These are phyloP conservation scores for Subacronicta megacephala DNA, from an alignment of 2,888 invertebrate species.

Conservation along the genomic window DNA sequence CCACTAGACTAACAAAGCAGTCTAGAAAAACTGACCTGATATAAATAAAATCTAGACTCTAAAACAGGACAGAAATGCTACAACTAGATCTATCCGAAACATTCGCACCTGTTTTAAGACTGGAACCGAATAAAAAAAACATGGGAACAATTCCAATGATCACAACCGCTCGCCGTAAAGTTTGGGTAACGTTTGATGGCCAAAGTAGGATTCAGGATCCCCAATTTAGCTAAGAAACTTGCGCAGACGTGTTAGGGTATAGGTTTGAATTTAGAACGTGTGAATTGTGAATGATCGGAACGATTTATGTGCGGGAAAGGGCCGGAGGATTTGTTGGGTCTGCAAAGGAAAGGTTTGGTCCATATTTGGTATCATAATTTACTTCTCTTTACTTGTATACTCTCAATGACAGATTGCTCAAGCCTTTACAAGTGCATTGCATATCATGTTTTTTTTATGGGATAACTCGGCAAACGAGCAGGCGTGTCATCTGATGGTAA, in stretches of 20 bases:
- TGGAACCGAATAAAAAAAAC: constrained; percentile 44
- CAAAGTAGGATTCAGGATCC: constrained; percentile 26
- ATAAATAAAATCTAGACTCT: no score
- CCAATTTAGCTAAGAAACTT: constrained; percentile 41
- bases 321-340: constrained; percentile 15
- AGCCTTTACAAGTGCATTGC: constrained; percentile 1
- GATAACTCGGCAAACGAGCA: no score
- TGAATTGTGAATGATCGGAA: constrained; percentile 48
- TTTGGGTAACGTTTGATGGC: constrained; percentile 40
- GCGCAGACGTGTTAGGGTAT: constrained; percentile 34
- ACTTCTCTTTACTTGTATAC: no score
- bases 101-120: constrained; percentile 42
- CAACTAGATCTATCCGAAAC: constrained; percentile 2
- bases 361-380: constrained; percentile 19
- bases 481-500: no score
- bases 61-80: constrained; percentile 16
- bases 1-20: no score
- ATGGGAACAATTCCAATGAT: constrained; percentile 50
- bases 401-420: constrained; percentile 1
- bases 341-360: not conserved
- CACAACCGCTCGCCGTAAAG: constrained; percentile 42
- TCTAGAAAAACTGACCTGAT: no score
- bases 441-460: no score
- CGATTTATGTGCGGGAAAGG: constrained; percentile 31
- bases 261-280: constrained; percentile 46